Percentiles rank a stretch among this genome's conserved stretches.
phyloP scores from a whole-genome alignment of 2,888 invertebrate genomes.

The Electrophaes corylata region DNA sequence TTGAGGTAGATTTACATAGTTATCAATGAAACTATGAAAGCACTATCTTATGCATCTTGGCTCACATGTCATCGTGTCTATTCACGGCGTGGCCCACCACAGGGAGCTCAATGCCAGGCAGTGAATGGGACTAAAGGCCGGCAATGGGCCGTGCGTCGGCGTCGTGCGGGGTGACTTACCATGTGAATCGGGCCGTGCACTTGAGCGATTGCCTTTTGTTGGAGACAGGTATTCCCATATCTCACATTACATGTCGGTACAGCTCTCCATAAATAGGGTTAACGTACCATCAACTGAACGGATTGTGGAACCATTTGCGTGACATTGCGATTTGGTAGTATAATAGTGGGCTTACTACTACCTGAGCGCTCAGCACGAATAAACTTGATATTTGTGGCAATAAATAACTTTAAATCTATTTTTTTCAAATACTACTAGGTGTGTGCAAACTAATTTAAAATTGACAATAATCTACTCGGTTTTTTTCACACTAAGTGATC shows the following conservation, averaged over 20 bases:
- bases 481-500: too few relatives aligned
- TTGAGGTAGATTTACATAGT: background rate
- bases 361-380: too few relatives aligned
- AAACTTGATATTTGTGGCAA: too few relatives aligned
- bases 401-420: too few relatives aligned
- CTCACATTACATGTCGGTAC: background rate
- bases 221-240: conserved; percentile 12
- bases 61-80: background rate
- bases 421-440: too few relatives aligned
- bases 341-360: background rate
- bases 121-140: conserved; percentile 5
- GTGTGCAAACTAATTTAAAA: too few relatives aligned
- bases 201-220: conserved; percentile 18
- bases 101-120: background rate
- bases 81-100: conserved; percentile 2
- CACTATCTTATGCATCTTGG: conserved; percentile 1
- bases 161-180: conserved; percentile 21
- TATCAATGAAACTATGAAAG: background rate
- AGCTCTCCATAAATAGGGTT: background rate
- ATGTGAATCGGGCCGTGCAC: conserved; percentile 17
- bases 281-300: background rate
- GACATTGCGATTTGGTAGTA: background rate
- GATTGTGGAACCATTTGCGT: background rate
- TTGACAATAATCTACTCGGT: too few relatives aligned
- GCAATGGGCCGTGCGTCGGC: conserved; percentile 17